Evolutionary conservation across 2,797 vertebrate genomes (phyloP).

Genomic region (Cryptoblepharus egeriae): DNA sequence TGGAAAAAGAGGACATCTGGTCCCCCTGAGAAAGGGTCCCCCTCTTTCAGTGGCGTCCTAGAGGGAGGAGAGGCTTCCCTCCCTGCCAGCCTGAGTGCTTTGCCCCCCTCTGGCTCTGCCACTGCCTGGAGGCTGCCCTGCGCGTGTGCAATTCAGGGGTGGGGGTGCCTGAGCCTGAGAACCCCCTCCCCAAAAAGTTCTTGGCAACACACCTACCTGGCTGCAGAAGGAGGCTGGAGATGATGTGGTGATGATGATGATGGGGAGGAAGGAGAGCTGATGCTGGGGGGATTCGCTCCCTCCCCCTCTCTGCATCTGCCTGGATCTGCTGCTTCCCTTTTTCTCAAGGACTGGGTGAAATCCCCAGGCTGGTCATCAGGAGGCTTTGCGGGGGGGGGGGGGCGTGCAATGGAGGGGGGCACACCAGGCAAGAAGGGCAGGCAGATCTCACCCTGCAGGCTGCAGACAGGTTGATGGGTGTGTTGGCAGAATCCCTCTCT

Average conservation of each 20-base stretch:
- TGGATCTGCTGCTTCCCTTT: constrained; percentile 41
- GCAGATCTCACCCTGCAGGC: constrained; percentile 8
- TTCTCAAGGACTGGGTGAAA: constrained; percentile 84
- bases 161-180: neutral
- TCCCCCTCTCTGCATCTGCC: constrained; percentile 51
- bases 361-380: constrained; percentile 82
- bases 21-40: too few relatives aligned
- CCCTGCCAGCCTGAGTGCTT: too few relatives aligned
- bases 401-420: constrained; percentile 77
- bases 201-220: neutral
- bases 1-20: too few relatives aligned
- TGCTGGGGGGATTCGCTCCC: neutral
- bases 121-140: neutral
- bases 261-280: neutral
- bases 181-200: neutral
- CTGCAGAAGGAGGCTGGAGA: too few relatives aligned
- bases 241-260: too few relatives aligned
- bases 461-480: neutral
- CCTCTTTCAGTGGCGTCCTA: too few relatives aligned
- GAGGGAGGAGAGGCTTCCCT: too few relatives aligned
- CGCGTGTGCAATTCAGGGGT: neutral
- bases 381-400: too few relatives aligned
- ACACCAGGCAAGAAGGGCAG: constrained; percentile 72
- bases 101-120: too few relatives aligned
- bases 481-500: too few relatives aligned